Base-by-base conservation (phyloP, 2,888 invertebrate genomes). In the Trissoscelio sp. region DNA sequence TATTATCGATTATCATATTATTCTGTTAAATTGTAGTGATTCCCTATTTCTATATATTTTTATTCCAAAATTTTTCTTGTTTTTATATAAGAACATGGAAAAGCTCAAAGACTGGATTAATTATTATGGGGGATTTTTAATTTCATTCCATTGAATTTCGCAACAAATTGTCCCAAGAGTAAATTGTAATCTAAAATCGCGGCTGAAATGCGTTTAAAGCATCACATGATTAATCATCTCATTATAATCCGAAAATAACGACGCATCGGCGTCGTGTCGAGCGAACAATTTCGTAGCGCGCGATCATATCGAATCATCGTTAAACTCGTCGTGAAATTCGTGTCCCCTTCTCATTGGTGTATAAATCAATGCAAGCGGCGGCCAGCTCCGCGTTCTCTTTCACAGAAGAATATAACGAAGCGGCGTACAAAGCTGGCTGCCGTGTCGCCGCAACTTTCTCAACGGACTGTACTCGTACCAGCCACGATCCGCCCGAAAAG, bases 401-500 rank as follows among this genome's bases (percentile, higher is more conserved):
- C 78, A 78, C 81, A 81, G 78, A 74, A 78, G 81, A 78, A 78
- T 78, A 70, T 62, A 77, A 77, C 81, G 81, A 73, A 60, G 67
- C 62, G 73, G 51, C 44, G 66, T 31, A 20, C 57, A 31, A 75
- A 31, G 57, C 66, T 3, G 37, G 24, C 67, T 12, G 51, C 31
- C 18, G 53, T 31, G 66, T 24, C 46, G 60, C 39, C 37, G 51
- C 66, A 39, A 62, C 81, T 81, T 81, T 81, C 77, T 73, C 60
- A 42, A 14, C 42, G 28, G 78, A 81, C 78, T 78, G 81, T 81
- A 81, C 81, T 70, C 78, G 81, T 78, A 78, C 78, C 81, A 81
- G 77, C 81, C 81, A 66, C 81, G 81, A 81, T 81, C 81, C 81
- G 81, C 81, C 81, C 81, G 81, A 78, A 81, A 78, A 78, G 73